phyloP scores from a whole-genome alignment of 2,888 invertebrate genomes.

The Phyllotreta striolata region DNA sequence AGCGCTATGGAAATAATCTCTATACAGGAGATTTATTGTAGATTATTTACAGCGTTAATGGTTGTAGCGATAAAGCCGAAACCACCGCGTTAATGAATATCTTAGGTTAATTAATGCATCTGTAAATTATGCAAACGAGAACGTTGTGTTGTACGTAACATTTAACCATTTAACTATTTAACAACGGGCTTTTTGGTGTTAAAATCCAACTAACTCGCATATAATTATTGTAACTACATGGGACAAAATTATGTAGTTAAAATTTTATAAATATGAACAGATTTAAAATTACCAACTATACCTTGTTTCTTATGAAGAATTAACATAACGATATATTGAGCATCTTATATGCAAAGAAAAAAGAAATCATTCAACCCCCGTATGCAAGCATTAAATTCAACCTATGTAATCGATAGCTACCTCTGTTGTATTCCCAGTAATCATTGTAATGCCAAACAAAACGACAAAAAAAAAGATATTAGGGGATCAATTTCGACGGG shows the following conservation, averaged over 20 bases:
- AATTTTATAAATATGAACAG: no score
- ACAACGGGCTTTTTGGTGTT: no score
- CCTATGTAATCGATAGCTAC: slow-evolving; percentile 22
- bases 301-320: no score
- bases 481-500: slow-evolving; percentile 24
- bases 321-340: no score
- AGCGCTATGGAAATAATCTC: no score
- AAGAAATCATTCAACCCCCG: not conserved
- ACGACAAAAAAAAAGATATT: slow-evolving; percentile 16
- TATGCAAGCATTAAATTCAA: not conserved
- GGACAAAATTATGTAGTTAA: no score
- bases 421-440: slow-evolving; percentile 25
- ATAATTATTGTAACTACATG: no score
- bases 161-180: not conserved
- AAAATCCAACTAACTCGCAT: no score
- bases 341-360: no score
- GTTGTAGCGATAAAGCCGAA: not conserved
- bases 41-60: slow-evolving; percentile 14
- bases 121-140: slow-evolving; percentile 16
- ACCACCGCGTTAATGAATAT: slow-evolving; percentile 16
- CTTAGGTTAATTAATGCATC: slow-evolving; percentile 18
- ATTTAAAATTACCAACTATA: no score
- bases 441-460: slow-evolving; percentile 34
- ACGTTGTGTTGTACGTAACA: not conserved
- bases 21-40: no score